phyloP scores from a whole-genome alignment of 2,113 vertebrate species.

The Pristiophorus japonicus region DNA sequence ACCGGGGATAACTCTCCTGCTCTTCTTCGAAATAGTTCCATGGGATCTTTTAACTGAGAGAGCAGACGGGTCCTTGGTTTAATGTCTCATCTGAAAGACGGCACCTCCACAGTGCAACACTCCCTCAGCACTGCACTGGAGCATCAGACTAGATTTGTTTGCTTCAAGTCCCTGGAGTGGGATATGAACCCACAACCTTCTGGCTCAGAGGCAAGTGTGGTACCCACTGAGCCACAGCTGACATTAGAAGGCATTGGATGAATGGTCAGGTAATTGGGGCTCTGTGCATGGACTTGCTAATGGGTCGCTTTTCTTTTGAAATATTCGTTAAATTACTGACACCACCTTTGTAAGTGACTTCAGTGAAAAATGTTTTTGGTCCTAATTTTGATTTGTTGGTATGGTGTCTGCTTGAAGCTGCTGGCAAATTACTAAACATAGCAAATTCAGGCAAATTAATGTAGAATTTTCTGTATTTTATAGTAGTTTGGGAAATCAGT shows the following conservation, averaged over 20 bases:
- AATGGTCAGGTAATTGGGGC: not conserved
- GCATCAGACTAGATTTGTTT: too few species aligned
- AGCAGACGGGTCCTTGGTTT: too few species aligned
- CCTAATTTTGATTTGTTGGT: not conserved
- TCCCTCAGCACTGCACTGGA: too few species aligned
- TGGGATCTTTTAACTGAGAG: too few species aligned
- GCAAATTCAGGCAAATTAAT: not conserved
- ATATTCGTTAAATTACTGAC: not conserved
- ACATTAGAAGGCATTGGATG: not conserved
- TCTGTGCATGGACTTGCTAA: not conserved
- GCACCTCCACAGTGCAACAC: too few species aligned
- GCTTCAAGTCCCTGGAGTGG: too few species aligned
- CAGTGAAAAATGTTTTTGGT: not conserved
- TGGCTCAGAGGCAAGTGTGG: too few species aligned
- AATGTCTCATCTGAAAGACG: too few species aligned
- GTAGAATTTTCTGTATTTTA: not conserved
- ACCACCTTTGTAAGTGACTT: not conserved
- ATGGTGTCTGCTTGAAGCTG: not conserved
- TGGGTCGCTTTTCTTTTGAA: not conserved
- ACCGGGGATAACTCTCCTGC: too few species aligned
- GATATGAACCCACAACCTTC: too few species aligned
- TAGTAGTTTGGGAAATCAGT: not conserved
- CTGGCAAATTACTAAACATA: not conserved
- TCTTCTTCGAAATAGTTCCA: too few species aligned
- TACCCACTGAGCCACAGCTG: too few species aligned